Evolutionary conservation across 2,797 vertebrate species (phyloP), one percentile per base, ranked within the genome.

Genomic region (Enteromius thamalakanensis): DNA sequence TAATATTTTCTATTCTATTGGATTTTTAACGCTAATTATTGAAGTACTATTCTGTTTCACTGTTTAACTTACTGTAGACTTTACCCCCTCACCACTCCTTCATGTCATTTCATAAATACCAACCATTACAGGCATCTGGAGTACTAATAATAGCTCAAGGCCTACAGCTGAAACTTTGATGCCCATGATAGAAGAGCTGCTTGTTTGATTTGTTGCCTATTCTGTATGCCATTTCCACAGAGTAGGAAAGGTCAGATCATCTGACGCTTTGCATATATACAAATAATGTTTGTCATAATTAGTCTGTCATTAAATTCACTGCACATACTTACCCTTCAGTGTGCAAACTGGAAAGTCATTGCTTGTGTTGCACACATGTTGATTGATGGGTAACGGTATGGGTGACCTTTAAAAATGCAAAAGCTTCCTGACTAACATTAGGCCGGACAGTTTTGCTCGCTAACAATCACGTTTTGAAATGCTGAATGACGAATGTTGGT

Each of bases 131-230:
- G 81, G 74, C 65, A 62, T 69, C 81, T 77, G 74, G 40, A 69
- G 34, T 26, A 19, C 74, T 83, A 77, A 69, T 77, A 83, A 83
- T 83, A 83, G 65, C 81, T 77, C 26, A 83, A 77, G 74, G 81
- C 81, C 51, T 77, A 83, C 74, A 83, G 74, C 37, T 70, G 19
- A 83, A 69, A 82, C 62, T 76, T 53, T 76, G 80, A 67, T 76
- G 80, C 55, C 71, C 6, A 29, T 67, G 58, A 82, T 19, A 67
- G 80, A 75, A 58, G 42, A 21, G 29, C 26, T 26, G 51, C 47
- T 77, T 40, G 26, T 45, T 67, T 75, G 47, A 75, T 62, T 60
- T 60, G 67, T 32, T 49, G 53, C 79, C 79, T 4, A 14, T 19
- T 17, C 42, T 55, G 34, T 55, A 42, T 82, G 47, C 69, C 45